Evolutionary conservation across 1,140 invertebrate genomes (phyloP).

Genomic region (Habropoda laboriosa): DNA sequence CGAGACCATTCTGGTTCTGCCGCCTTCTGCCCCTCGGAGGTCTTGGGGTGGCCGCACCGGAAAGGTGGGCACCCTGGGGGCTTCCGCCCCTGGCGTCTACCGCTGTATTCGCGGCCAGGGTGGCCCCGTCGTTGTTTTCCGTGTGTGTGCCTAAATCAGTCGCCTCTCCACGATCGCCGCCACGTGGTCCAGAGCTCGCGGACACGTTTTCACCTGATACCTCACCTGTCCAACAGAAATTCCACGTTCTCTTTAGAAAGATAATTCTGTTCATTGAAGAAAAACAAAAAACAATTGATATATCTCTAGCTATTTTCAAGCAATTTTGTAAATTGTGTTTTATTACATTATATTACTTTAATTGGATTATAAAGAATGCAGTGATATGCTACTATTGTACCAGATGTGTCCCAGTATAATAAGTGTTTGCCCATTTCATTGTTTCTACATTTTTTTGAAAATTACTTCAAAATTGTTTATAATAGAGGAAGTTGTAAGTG

Average conservation of each 20-base stretch:
- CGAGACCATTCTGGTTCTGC: conserved; percentile 80
- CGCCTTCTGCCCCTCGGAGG: conserved; percentile 77
- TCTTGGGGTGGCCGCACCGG: conserved; percentile 76
- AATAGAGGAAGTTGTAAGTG: too few relatives aligned
- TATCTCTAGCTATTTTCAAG: too few relatives aligned
- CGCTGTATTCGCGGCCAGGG: conserved; percentile 81
- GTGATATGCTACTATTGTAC: too few relatives aligned
- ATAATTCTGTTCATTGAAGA: too few relatives aligned
- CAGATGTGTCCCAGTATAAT: too few relatives aligned
- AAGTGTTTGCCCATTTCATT: too few relatives aligned
- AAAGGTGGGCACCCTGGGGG: conserved; percentile 78
- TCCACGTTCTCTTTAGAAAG: background rate
- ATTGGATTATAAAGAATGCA: too few relatives aligned
- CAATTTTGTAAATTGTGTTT: too few relatives aligned
- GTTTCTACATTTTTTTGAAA: too few relatives aligned
- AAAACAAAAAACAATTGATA: too few relatives aligned
- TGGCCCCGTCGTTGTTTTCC: conserved; percentile 78
- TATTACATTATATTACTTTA: too few relatives aligned
- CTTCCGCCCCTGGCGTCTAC: conserved; percentile 80
- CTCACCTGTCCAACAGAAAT: conserved; percentile 73
- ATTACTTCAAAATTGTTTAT: too few relatives aligned
- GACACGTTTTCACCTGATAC: conserved; percentile 78
- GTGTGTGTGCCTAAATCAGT: conserved; percentile 79
- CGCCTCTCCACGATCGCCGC: conserved; percentile 78
- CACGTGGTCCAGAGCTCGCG: conserved; percentile 73